Conservation (phyloP, 2,888 invertebrate species). For the Gerosis bhagava region DNA sequence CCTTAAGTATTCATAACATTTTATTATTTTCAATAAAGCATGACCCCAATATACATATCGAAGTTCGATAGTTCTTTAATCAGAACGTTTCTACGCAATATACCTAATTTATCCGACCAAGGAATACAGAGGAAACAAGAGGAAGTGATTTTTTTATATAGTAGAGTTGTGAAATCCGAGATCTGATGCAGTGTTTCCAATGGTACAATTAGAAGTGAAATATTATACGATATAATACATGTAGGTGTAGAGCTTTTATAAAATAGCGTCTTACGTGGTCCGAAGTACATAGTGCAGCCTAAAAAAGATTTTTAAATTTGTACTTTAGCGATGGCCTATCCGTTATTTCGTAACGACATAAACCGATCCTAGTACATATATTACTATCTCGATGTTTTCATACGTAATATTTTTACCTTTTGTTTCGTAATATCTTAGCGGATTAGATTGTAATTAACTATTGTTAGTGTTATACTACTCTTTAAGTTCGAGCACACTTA, state of each 20-base stretch:
- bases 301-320: slow-evolving; percentile 37
- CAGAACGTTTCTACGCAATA: too few species aligned
- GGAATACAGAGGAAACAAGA: too few species aligned
- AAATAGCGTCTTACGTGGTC: slow-evolving; percentile 42
- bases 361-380: slow-evolving; percentile 45
- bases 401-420: slow-evolving; percentile 64
- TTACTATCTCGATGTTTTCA: slow-evolving; percentile 61
- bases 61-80: slow-evolving; percentile 29
- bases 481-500: slow-evolving; percentile 40
- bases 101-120: too few species aligned
- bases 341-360: slow-evolving; percentile 33
- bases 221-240: slow-evolving; percentile 41
- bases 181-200: slow-evolving; percentile 37
- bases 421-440: slow-evolving; percentile 55
- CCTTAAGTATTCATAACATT: too few species aligned
- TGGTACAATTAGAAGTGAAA: slow-evolving; percentile 65
- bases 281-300: slow-evolving; percentile 31
- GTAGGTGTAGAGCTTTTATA: slow-evolving; percentile 46
- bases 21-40: slow-evolving; percentile 39
- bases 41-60: slow-evolving; percentile 54
- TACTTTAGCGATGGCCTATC: slow-evolving; percentile 43
- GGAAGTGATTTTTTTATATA: slow-evolving; percentile 9
- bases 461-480: slow-evolving; percentile 28
- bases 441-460: slow-evolving; percentile 48
- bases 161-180: slow-evolving; percentile 1